Percentiles rank a stretch among this genome's conserved stretches.
Evolutionary conservation across 2,888 invertebrate genomes (phyloP).

Genomic region (Pollenia angustigena): DNA sequence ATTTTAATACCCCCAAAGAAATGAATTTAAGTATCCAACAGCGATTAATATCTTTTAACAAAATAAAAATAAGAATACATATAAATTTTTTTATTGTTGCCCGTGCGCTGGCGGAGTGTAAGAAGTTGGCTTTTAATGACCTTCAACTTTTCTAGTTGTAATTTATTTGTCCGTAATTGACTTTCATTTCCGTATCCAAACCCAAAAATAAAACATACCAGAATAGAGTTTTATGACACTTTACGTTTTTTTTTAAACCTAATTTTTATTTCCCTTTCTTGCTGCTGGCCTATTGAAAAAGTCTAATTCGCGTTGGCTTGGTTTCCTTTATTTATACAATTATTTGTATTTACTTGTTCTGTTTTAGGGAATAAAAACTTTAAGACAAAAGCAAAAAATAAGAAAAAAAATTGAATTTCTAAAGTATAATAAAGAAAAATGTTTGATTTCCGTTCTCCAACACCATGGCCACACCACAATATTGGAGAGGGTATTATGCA

Average conservation of each 20-base stretch:
- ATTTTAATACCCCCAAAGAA: not conserved
- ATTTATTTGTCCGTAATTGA: constrained; percentile 50
- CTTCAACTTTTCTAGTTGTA: constrained; percentile 47
- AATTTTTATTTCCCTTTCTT: constrained; percentile 5
- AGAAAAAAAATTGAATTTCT: constrained; percentile 24
- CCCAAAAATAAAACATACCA: constrained; percentile 38
- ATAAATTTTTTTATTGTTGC: not conserved
- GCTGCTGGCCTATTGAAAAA: not conserved
- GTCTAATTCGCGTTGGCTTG: not conserved
- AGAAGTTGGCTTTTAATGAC: constrained; percentile 35
- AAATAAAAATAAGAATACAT: not conserved
- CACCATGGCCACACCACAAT: constrained; percentile 38
- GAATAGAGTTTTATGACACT: constrained; percentile 26
- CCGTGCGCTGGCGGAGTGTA: not conserved
- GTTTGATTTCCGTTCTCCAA: constrained; percentile 58
- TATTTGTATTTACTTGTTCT: constrained; percentile 19
- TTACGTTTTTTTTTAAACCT: constrained; percentile 1
- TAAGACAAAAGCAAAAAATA: not conserved
- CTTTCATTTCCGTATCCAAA: constrained; percentile 59
- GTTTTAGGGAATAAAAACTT: not conserved
- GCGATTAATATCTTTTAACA: not conserved
- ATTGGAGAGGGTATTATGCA: too few species aligned
- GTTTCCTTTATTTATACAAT: constrained; percentile 24
- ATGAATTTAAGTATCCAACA: not conserved
- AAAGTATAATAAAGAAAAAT: constrained; percentile 58